A percentile compares a stretch with the other conserved stretches of the same genome.
Evolutionary conservation across 2,113 vertebrate genomes (phyloP).

Genomic region (Chrysochloris asiatica): DNA sequence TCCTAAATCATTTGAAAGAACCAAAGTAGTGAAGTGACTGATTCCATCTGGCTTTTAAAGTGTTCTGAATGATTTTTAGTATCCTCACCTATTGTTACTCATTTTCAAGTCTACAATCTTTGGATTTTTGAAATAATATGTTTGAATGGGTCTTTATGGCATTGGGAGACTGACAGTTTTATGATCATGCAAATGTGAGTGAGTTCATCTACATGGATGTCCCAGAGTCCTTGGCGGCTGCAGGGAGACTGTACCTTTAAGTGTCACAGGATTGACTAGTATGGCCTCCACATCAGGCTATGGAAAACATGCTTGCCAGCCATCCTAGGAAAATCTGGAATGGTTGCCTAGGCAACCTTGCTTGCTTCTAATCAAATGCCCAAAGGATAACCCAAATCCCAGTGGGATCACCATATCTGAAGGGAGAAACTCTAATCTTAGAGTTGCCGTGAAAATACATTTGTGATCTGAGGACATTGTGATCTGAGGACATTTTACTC

Average conservation of each 20-base stretch:
- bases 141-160: slow-evolving; percentile 27
- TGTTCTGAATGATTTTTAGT: slow-evolving; percentile 40
- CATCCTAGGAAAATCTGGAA: slow-evolving; percentile 80
- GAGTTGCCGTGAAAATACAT: slow-evolving; percentile 33
- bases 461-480: slow-evolving; percentile 54
- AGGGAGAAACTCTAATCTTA: slow-evolving; percentile 32
- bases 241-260: slow-evolving; percentile 54
- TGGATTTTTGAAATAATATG: slow-evolving; percentile 39
- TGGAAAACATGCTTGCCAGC: slow-evolving; percentile 68
- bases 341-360: slow-evolving; percentile 82
- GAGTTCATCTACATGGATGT: slow-evolving; percentile 47
- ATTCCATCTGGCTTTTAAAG: slow-evolving; percentile 56
- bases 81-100: slow-evolving; percentile 50
- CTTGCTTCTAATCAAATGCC: slow-evolving; percentile 75
- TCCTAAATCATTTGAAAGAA: slow-evolving; percentile 51
- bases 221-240: slow-evolving; percentile 30
- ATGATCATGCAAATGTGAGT: slow-evolving; percentile 56
- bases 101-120: slow-evolving; percentile 24
- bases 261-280: slow-evolving; percentile 39
- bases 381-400: slow-evolving; percentile 75
- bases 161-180: slow-evolving; percentile 71
- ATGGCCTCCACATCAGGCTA: slow-evolving; percentile 78
- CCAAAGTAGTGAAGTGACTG: not conserved
- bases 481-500: slow-evolving; percentile 53
- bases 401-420: slow-evolving; percentile 59